Conservation (phyloP, 2,797 vertebrate genomes). For the Myotis findleyi region DNA sequence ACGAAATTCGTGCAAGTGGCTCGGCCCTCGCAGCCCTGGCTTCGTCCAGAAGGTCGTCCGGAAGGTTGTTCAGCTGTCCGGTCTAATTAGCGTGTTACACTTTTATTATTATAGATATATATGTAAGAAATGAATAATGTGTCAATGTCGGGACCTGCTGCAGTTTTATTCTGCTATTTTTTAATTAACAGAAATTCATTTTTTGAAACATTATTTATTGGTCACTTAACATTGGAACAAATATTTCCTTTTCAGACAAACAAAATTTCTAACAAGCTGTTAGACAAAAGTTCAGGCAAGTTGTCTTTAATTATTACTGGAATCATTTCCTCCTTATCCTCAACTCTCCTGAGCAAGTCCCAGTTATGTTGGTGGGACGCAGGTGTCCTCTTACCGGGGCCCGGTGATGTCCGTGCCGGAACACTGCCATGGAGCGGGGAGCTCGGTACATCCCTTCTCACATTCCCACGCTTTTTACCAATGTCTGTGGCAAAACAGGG, state of each 20-base stretch:
- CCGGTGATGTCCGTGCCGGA: accelerated
- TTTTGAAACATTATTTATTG: neutral
- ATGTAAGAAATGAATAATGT: neutral
- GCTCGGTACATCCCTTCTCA: neutral
- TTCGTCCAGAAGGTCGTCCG: no score
- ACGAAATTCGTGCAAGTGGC: no score
- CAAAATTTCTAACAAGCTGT: neutral
- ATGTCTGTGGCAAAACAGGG: neutral
- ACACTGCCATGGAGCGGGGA: neutral
- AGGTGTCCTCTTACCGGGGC: neutral
- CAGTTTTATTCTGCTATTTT: neutral
- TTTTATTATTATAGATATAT: neutral
- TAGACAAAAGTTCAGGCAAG: no score
- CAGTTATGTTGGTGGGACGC: no score
- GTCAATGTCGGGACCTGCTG: no score
- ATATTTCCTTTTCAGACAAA: neutral
- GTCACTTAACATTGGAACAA: neutral
- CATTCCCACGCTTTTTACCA: neutral
- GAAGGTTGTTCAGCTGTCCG: no score
- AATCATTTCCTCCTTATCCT: neutral
- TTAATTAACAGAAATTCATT: neutral
- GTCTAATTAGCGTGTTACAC: no score
- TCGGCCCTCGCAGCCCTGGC: no score
- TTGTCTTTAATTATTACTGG: neutral
- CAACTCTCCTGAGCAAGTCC: neutral